A percentile compares a stretch with the other conserved stretches of the same genome.
phyloP scores from a whole-genome alignment of 2,113 vertebrate species.

The Sceloporus tristichus region DNA sequence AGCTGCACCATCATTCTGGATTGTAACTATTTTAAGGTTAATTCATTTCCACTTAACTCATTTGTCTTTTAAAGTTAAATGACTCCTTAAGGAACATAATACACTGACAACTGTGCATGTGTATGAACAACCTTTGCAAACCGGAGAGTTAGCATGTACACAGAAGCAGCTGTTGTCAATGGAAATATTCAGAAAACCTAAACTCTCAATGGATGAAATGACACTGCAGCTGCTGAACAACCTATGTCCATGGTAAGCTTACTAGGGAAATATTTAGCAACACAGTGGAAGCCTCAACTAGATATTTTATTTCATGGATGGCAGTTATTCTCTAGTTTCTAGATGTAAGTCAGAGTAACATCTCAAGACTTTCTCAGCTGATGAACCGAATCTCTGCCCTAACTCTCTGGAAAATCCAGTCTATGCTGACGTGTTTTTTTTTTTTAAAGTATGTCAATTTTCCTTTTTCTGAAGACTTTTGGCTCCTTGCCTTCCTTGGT shows the following conservation, averaged over 20 bases:
- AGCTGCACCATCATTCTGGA: neutral
- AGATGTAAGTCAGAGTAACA: neutral
- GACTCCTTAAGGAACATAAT: neutral
- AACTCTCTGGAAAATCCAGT: neutral
- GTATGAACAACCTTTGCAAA: neutral
- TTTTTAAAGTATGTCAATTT: neutral
- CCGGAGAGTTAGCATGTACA: neutral
- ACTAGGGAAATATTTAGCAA: neutral
- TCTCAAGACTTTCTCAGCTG: neutral
- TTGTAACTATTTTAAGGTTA: neutral
- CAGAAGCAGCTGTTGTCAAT: slow-evolving; percentile 2
- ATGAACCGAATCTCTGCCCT: no score
- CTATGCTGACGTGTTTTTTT: neutral
- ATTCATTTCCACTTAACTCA: neutral
- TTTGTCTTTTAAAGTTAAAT: neutral
- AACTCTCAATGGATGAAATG: neutral
- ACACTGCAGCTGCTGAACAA: neutral
- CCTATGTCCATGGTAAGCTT: neutral
- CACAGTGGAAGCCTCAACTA: neutral
- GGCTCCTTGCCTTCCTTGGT: no score
- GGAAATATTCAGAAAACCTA: neutral
- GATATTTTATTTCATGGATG: neutral
- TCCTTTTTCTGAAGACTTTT: neutral
- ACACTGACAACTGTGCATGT: neutral
- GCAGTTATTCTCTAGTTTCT: neutral